Conservation (phyloP, 2,113 vertebrate species). For the Sialia sialis region DNA sequence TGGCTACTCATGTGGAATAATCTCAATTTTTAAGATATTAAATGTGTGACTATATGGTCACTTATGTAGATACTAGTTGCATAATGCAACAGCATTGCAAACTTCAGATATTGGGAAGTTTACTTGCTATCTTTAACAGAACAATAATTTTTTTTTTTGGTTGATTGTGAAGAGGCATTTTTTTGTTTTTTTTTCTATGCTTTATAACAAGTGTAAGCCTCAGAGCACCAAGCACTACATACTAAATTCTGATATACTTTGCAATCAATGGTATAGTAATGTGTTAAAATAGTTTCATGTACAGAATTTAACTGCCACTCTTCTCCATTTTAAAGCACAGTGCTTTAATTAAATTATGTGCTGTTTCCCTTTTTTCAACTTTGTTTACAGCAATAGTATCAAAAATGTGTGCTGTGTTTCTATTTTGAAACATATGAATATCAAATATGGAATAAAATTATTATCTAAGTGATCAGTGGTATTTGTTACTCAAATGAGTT, state of each 20-base stretch:
- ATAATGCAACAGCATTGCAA: background rate
- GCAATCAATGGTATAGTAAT: background rate
- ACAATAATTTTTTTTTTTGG: background rate
- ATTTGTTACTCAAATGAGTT: background rate
- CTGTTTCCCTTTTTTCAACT: background rate
- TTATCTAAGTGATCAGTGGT: background rate
- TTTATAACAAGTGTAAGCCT: background rate
- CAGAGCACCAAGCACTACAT: background rate
- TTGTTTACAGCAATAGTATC: background rate
- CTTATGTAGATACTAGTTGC: background rate
- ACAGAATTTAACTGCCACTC: background rate
- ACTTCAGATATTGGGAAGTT: background rate
- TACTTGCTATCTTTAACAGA: background rate
- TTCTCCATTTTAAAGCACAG: background rate
- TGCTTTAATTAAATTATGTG: background rate
- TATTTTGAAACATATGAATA: background rate
- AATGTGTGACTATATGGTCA: background rate
- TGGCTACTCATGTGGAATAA: background rate
- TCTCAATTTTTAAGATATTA: background rate
- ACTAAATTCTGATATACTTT: background rate
- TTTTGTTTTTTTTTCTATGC: rapidly evolving
- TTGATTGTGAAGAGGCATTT: background rate
- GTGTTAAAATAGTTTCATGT: background rate
- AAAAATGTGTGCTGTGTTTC: background rate
- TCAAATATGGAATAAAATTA: background rate